A percentile compares a stretch with the other conserved stretches of the same genome.
Evolutionary conservation across 2,888 invertebrate species (phyloP).

Genomic region (Dromius quadrimaculatus): DNA sequence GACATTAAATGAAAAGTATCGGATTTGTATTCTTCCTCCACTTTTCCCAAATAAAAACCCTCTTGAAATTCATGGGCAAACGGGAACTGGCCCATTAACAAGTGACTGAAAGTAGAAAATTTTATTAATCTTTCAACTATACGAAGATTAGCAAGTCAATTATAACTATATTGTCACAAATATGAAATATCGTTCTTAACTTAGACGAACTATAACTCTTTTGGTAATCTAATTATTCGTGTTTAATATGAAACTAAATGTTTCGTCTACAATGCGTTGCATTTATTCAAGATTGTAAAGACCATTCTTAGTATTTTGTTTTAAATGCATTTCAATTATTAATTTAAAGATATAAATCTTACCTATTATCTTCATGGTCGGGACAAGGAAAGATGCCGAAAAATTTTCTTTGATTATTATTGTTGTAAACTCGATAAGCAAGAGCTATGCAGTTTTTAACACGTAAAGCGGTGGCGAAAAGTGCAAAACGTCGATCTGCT

Average conservation of each 20-base stretch:
- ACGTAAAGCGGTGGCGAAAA: background rate
- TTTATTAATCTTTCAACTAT: too few relatives aligned
- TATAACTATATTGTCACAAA: too few relatives aligned
- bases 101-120: constrained; percentile 11
- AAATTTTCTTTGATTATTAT: background rate
- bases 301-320: too few relatives aligned
- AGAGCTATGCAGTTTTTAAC: constrained; percentile 1
- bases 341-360: too few relatives aligned
- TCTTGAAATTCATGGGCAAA: constrained; percentile 6
- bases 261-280: too few relatives aligned
- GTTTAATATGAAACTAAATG: background rate
- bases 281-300: too few relatives aligned
- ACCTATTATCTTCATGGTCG: constrained; percentile 4
- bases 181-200: too few relatives aligned
- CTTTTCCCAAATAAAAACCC: background rate
- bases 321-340: too few relatives aligned
- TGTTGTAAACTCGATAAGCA: constrained; percentile 13
- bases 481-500: background rate
- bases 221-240: background rate
- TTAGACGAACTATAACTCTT: too few relatives aligned
- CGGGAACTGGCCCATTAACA: constrained; percentile 9
- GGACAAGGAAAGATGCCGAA: constrained; percentile 10
- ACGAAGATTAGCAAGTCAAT: too few relatives aligned
- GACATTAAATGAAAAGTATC: background rate
- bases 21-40: background rate